A percentile compares a stretch with the other conserved stretches of the same genome.
Evolutionary conservation across 1,140 invertebrate species (phyloP).

Genomic region (Aradophagus sp.): DNA sequence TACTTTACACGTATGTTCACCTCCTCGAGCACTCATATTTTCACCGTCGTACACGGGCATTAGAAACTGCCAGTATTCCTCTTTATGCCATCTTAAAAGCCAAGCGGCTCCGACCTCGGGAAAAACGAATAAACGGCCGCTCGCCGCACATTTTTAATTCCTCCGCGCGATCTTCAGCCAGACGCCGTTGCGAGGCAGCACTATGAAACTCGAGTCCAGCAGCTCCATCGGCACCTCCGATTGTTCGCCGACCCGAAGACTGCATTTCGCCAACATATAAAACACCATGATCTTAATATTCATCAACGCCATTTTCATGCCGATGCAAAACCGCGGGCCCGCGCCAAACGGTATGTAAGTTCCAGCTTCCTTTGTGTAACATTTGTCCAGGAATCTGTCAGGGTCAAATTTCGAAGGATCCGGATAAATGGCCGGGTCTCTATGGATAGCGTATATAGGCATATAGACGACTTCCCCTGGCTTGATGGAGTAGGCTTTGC

Average conservation of each 20-base stretch:
- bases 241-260: constrained; percentile 3
- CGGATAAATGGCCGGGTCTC: constrained; percentile 71
- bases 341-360: constrained; percentile 60
- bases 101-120: no score
- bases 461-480: constrained; percentile 55
- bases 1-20: constrained; percentile 59
- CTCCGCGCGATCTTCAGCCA: constrained; percentile 13
- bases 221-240: constrained; percentile 10
- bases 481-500: constrained; percentile 71
- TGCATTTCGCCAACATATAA: constrained; percentile 13
- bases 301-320: constrained; percentile 11
- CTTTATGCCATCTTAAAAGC: constrained; percentile 9
- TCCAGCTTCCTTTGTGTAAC: constrained; percentile 33
- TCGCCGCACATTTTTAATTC: not conserved
- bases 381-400: constrained; percentile 56
- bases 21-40: constrained; percentile 64
- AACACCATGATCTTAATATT: constrained; percentile 20
- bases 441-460: constrained; percentile 73
- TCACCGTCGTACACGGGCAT: constrained; percentile 54
- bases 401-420: constrained; percentile 16
- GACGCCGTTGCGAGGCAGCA: constrained; percentile 10
- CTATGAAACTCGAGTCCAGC: constrained; percentile 4
- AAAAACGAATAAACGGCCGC: not conserved
- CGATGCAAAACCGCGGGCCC: constrained; percentile 30
- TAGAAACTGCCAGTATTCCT: constrained; percentile 2